Base-by-base conservation (phyloP, 2,113 vertebrate species). In the Tringa solitaria region DNA sequence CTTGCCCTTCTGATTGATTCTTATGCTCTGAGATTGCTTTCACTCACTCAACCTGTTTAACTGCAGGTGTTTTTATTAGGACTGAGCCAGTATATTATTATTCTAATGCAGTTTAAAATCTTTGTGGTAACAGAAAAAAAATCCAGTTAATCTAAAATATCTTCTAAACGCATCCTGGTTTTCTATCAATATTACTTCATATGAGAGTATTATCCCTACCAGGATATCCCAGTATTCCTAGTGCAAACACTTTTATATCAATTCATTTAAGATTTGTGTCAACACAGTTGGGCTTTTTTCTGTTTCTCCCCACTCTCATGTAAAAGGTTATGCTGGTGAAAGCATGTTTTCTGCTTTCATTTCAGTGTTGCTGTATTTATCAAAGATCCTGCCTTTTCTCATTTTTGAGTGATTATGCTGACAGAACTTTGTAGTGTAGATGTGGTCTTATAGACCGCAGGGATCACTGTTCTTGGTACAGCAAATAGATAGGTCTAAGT, bases 161-260 rank as follows among this genome's bases (percentile, higher is more conserved):
- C 14, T 17, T 68, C 17, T 70, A 41, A 87, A 41, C 5, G 10
- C 3, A 19, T 23, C 5, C 12, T 3, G 0, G 0, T 2, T 84
- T 84, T 91, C 77, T 63, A 14, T n/a, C 50, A 35, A 5, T 60
- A 14, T 43, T 30, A 4, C 10, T 50, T 63, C 10, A 18, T 12
- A 0, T 35, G 19, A 59, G 14, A 67, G 8, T 75, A 4, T 8
- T 84, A 12, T 39, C 17, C 9, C 37, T n/a, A 15, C 13, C 2
- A 33, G 65, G 20, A 21, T n/a, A n/a, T n/a, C n/a, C n/a, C n/a
- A 69, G 2, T 11, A 28, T 53, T 91, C 24, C 37, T 50, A 16
- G 5, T 23, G 17, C 26, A 85, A 54, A 63, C 5, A 10, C 7
- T 5, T 53, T 81, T 24, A 4, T 74, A 67, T 4, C 12, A 41